phyloP scores from a whole-genome alignment of 1,140 invertebrate species.

The Calosoma granatense region DNA sequence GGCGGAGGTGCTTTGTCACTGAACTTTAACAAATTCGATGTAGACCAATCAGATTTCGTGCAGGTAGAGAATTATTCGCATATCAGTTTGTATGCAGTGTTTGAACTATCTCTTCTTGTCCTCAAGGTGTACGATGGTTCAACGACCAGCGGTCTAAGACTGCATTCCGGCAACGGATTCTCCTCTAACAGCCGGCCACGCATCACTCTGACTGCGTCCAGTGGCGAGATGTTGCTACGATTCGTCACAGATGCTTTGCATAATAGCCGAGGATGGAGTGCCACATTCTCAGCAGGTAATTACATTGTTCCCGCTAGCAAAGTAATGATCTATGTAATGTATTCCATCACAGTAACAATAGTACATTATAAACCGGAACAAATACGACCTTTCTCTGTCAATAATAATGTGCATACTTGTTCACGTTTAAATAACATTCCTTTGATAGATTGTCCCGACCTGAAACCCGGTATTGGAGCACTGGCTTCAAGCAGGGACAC shows the following conservation, averaged over 20 bases:
- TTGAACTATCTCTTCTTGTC: conserved; percentile 5
- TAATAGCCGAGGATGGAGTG: conserved; percentile 73
- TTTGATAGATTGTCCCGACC: conserved; percentile 74
- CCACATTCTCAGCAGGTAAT: conserved; percentile 81
- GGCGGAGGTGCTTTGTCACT: conserved; percentile 73
- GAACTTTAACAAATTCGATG: conserved; percentile 76
- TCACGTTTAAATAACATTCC: too few species aligned
- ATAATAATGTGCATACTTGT: too few species aligned
- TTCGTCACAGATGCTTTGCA: conserved; percentile 84
- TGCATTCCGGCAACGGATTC: conserved; percentile 85
- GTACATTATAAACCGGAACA: too few species aligned
- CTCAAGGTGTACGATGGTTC: conserved; percentile 73
- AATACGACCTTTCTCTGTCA: too few species aligned
- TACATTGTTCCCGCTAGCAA: conserved; percentile 10
- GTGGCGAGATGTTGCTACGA: conserved; percentile 81
- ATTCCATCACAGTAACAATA: too few species aligned
- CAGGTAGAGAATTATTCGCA: conserved; percentile 45
- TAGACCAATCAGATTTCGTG: conserved; percentile 78
- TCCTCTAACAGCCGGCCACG: conserved; percentile 67
- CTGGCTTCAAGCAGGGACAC: conserved; percentile 85
- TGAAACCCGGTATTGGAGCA: conserved; percentile 75
- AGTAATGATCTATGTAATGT: too few species aligned
- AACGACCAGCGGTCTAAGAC: conserved; percentile 68
- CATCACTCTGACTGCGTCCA: conserved; percentile 83
- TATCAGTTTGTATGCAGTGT: not conserved